Percentiles rank a stretch among this genome's conserved stretches.
These are phyloP conservation scores for Eulemur albifrons DNA, from an alignment of 2,797 vertebrate genomes.

Conservation along the genomic window DNA sequence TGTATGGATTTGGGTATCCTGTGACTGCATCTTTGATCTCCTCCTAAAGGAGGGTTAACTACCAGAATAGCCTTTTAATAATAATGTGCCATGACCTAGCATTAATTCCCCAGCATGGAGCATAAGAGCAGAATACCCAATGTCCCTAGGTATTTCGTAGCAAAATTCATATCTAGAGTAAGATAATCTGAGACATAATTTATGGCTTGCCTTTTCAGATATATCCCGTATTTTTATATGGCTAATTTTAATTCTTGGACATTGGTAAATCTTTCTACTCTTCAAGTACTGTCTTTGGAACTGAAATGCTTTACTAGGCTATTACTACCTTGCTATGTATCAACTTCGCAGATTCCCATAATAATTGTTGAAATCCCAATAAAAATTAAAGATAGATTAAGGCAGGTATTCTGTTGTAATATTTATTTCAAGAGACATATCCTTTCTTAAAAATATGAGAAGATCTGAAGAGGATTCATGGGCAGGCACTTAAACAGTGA, in stretches of 20 bases:
- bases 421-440: constrained; percentile 39
- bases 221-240: constrained; percentile 22
- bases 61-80: constrained; percentile 42
- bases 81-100: neutral
- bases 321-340: constrained; percentile 42
- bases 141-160: neutral
- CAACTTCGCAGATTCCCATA: constrained; percentile 49
- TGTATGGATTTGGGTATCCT: neutral
- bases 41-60: constrained; percentile 46
- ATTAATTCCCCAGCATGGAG: neutral
- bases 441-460: neutral
- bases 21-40: constrained; percentile 13
- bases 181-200: neutral
- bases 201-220: constrained; percentile 2
- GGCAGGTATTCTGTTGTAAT: constrained; percentile 36
- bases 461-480: neutral
- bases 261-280: constrained; percentile 18
- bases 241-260: constrained; percentile 51
- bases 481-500: constrained; percentile 22
- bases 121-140: neutral
- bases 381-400: constrained; percentile 57
- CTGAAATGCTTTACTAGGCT: constrained; percentile 43
- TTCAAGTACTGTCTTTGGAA: constrained; percentile 48
- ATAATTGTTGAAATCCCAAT: constrained; percentile 47
- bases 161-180: constrained; percentile 5